These are phyloP conservation scores for Ciconia boyciana DNA, from an alignment of 2,113 vertebrate species.

Conservation along the genomic window DNA sequence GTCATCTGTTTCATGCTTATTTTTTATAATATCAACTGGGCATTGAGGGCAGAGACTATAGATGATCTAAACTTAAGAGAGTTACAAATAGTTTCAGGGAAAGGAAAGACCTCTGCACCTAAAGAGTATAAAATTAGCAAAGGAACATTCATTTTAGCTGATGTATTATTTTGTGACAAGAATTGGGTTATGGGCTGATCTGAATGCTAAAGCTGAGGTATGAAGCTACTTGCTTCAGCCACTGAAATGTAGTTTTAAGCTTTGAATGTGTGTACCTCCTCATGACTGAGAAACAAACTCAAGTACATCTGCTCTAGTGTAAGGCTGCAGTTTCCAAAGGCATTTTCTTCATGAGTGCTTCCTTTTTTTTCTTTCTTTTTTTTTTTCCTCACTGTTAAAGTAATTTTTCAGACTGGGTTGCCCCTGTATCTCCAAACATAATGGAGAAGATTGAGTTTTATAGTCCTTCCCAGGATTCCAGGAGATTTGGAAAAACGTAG, in stretches of 20 bases:
- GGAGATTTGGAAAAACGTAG: not conserved
- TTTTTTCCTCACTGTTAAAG: not conserved
- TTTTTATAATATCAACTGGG: not conserved
- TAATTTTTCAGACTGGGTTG: not conserved
- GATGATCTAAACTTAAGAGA: not conserved
- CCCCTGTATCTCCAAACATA: not conserved
- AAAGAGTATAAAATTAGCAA: not conserved
- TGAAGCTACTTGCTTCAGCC: not conserved
- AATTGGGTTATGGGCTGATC: not conserved
- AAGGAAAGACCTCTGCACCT: not conserved
- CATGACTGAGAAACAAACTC: not conserved
- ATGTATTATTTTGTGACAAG: not conserved
- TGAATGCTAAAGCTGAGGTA: not conserved
- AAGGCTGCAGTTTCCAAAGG: not conserved
- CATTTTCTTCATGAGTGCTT: not conserved
- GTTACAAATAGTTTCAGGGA: not conserved
- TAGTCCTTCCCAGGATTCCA: not conserved
- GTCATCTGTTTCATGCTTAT: not conserved
- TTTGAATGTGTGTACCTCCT: not conserved
- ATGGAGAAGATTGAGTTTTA: not conserved
- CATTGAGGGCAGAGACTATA: not conserved
- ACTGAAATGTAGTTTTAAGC: not conserved
- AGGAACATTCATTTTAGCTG: not conserved
- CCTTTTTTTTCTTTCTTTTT: not conserved
- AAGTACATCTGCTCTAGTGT: not conserved